Evolutionary conservation across 2,888 invertebrate genomes (phyloP).

Genomic region (Leptinotarsa tumamoca): DNA sequence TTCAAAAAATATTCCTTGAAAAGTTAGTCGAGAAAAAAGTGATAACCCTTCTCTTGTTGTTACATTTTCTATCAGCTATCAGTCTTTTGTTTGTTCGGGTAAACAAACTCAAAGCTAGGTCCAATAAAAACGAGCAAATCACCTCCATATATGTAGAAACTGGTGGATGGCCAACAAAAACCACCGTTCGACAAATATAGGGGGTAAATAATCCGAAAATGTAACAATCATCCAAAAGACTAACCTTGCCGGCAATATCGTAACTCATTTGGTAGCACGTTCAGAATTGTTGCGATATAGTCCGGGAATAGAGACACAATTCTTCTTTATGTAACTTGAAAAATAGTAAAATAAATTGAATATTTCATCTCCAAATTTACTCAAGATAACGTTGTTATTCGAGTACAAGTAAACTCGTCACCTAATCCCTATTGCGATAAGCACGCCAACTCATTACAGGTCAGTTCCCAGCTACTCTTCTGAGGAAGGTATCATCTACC

Average conservation of each 20-base stretch:
- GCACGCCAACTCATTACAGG: no score
- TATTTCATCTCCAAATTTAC: no score
- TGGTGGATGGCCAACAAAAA: constrained; percentile 38
- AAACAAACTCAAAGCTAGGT: not conserved
- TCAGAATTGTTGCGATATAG: constrained; percentile 22
- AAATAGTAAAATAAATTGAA: no score
- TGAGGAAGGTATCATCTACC: no score
- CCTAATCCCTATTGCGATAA: no score
- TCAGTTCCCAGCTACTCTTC: no score
- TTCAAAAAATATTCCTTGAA: not conserved
- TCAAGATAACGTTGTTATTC: no score
- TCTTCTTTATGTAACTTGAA: not conserved
- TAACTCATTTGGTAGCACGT: constrained; percentile 55
- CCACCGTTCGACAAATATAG: constrained; percentile 43
- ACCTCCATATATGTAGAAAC: constrained; percentile 29
- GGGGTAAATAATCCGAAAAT: constrained; percentile 54
- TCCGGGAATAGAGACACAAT: constrained; percentile 5
- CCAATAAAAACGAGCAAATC: constrained; percentile 6
- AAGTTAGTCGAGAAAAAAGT: no score
- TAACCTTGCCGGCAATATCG: constrained; percentile 58
- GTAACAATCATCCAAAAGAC: constrained; percentile 60
- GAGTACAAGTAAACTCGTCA: no score
- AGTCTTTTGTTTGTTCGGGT: not conserved
- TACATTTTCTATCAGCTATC: not conserved
- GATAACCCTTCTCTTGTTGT: not conserved